Evolutionary conservation across 1,140 invertebrate species (phyloP).

Genomic region (Pachyrhynchus sulphureomaculatus): DNA sequence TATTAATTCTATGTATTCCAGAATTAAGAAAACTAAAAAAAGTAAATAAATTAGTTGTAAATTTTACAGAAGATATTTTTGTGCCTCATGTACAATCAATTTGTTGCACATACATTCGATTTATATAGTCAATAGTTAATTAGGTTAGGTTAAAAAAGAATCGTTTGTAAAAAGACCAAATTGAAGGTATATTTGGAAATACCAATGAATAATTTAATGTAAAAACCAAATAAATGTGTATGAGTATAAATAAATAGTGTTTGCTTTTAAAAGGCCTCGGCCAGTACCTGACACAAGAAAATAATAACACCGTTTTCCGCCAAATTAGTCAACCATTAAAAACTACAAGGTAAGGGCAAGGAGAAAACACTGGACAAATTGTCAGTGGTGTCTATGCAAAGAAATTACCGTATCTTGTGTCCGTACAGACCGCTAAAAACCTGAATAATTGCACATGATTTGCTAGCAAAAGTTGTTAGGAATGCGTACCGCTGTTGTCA

Average conservation of each 20-base stretch:
- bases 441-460: too few relatives aligned
- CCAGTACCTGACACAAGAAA: too few relatives aligned
- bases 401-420: too few relatives aligned
- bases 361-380: too few relatives aligned
- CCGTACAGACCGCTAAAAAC: too few relatives aligned
- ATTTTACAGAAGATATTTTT: constrained; percentile 12
- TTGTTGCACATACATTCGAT: constrained; percentile 9
- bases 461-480: too few relatives aligned
- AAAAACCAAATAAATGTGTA: constrained; percentile 28
- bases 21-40: not conserved
- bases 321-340: too few relatives aligned
- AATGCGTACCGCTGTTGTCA: too few relatives aligned
- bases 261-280: too few relatives aligned
- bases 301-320: too few relatives aligned
- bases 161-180: constrained; percentile 20
- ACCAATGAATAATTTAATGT: constrained; percentile 17
- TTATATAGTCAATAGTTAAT: constrained; percentile 20
- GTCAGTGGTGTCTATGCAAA: too few relatives aligned
- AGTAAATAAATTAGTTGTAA: not conserved
- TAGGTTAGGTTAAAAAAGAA: constrained; percentile 8
- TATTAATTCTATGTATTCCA: constrained; percentile 1
- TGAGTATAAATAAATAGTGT: constrained; percentile 6
- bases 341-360: too few relatives aligned
- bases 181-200: constrained; percentile 21
- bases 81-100: constrained; percentile 26